These are phyloP conservation scores for Andricus quercusramuli DNA, from an alignment of 2,888 invertebrate species.

Conservation along the genomic window DNA sequence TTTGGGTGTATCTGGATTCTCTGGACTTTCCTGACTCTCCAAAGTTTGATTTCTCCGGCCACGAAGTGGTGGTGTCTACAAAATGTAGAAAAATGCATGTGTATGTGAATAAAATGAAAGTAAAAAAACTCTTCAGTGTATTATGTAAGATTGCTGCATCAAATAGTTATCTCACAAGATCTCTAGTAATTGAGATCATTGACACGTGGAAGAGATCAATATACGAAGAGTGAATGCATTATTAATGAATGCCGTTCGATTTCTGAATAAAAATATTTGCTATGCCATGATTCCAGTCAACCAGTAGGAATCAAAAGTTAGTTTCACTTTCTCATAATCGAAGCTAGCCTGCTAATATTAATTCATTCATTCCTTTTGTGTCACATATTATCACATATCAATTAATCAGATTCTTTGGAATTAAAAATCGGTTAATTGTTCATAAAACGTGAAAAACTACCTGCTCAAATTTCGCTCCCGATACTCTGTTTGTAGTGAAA, in stretches of 20 bases:
- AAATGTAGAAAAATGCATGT: neutral
- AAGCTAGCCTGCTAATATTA: neutral
- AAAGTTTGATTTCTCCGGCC: constrained; percentile 28
- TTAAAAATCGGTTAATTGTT: neutral
- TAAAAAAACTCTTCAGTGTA: neutral
- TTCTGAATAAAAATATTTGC: neutral
- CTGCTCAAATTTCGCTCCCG: constrained; percentile 18
- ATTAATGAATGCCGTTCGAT: neutral
- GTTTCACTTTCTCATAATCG: constrained; percentile 46
- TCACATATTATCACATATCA: neutral
- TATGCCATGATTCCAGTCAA: neutral
- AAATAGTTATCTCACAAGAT: neutral
- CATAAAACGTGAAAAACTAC: neutral
- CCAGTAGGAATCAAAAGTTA: constrained; percentile 24
- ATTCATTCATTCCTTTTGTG: constrained; percentile 41
- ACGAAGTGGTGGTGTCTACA: constrained; percentile 6
- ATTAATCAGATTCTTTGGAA: too few species aligned
- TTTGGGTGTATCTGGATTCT: neutral
- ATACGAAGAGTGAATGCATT: neutral
- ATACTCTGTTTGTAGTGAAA: neutral
- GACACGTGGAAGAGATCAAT: constrained; percentile 1
- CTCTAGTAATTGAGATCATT: constrained; percentile 1
- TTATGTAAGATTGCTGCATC: neutral
- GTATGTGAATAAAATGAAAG: neutral
- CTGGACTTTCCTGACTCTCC: neutral